Conservation (phyloP, 2,888 invertebrate species). For the Seira musarum region DNA sequence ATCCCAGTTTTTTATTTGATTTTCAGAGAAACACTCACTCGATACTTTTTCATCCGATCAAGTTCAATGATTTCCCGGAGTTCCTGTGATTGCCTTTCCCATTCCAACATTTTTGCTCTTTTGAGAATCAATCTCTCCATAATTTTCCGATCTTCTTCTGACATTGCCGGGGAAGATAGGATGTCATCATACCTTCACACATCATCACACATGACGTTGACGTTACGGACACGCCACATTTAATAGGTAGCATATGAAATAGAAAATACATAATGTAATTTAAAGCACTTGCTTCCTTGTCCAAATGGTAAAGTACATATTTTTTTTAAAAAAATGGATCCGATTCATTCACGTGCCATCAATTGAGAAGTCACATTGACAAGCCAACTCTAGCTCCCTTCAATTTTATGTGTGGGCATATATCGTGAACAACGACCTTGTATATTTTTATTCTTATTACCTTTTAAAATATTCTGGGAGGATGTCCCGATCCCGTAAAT, state of each 20-base stretch:
- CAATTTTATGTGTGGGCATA: too few species aligned
- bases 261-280: too few species aligned
- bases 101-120: slow-evolving; percentile 67
- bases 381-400: too few species aligned
- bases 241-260: too few species aligned
- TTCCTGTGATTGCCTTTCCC: slow-evolving; percentile 66
- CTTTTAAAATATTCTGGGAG: slow-evolving; percentile 61
- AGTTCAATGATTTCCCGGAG: slow-evolving; percentile 63
- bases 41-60: slow-evolving; percentile 58
- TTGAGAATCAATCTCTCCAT: slow-evolving; percentile 67
- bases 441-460: slow-evolving; percentile 38
- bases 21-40: slow-evolving; percentile 47
- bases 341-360: too few species aligned
- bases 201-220: neutral
- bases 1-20: slow-evolving; percentile 1
- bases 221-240: too few species aligned
- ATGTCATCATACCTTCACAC: slow-evolving; percentile 62
- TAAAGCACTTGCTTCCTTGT: too few species aligned
- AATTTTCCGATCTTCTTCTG: slow-evolving; percentile 67
- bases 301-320: too few species aligned
- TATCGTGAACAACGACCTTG: too few species aligned
- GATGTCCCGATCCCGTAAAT: slow-evolving; percentile 62
- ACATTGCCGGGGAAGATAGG: slow-evolving; percentile 55
- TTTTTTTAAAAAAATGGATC: too few species aligned
- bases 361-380: neutral